Conservation (phyloP, 2,113 vertebrate genomes). For the Ceyx melanurus region DNA sequence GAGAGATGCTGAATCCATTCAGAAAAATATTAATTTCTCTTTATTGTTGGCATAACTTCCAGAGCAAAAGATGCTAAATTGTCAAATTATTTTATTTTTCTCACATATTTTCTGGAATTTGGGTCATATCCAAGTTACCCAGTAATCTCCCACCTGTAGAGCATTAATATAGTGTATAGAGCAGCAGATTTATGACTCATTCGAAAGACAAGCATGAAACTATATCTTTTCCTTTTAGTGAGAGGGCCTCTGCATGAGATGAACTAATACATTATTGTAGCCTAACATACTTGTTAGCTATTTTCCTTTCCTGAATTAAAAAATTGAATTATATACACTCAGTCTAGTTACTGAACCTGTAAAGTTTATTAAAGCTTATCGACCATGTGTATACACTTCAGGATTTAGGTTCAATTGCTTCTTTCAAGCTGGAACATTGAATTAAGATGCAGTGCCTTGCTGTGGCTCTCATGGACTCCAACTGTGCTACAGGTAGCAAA, state of each 20-base stretch:
- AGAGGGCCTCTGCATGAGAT: constrained; percentile 15
- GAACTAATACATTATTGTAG: constrained; percentile 55
- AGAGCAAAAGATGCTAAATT: not conserved
- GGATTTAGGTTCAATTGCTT: constrained; percentile 78
- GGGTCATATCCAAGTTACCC: not conserved
- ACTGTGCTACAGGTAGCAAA: constrained; percentile 96
- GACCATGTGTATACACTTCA: constrained; percentile 81
- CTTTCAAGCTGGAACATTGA: constrained; percentile 85
- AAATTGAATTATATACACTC: constrained; percentile 80
- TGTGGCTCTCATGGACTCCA: constrained; percentile 80
- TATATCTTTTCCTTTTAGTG: constrained; percentile 4
- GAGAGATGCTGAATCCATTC: not conserved
- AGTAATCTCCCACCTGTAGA: constrained; percentile 22
- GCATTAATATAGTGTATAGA: constrained; percentile 27
- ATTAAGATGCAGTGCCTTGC: constrained; percentile 80
- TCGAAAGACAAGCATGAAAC: constrained; percentile 45
- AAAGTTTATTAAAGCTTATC: constrained; percentile 86
- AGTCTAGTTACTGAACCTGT: constrained; percentile 75
- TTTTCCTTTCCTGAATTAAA: constrained; percentile 79
- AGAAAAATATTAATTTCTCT: not conserved
- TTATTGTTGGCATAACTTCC: not conserved
- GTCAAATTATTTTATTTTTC: constrained; percentile 45
- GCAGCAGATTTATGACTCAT: constrained; percentile 47
- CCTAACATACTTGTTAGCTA: constrained; percentile 71
- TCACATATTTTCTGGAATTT: constrained; percentile 7